phyloP scores from a whole-genome alignment of 2,797 vertebrate genomes.

The Echiichthys vipera region DNA sequence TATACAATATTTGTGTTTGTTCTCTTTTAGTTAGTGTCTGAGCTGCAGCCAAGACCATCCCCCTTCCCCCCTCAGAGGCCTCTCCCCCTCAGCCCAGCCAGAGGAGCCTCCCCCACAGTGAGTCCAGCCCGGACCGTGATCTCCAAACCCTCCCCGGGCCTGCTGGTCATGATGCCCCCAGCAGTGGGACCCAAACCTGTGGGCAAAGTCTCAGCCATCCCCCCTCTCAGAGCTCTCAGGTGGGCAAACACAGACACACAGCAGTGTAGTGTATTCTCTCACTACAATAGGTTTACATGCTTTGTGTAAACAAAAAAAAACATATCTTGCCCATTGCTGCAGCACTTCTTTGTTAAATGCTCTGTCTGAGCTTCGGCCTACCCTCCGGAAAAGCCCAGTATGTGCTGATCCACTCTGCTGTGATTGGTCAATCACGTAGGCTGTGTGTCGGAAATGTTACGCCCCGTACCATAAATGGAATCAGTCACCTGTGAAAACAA shows the following conservation, averaged over 20 bases:
- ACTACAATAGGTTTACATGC: too few relatives aligned
- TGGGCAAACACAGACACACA: slow-evolving; percentile 63
- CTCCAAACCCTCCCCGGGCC: slow-evolving; percentile 74
- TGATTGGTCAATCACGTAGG: too few relatives aligned
- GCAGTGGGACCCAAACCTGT: slow-evolving; percentile 73
- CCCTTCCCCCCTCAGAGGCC: slow-evolving; percentile 86
- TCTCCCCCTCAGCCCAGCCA: slow-evolving; percentile 87
- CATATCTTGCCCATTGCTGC: too few relatives aligned
- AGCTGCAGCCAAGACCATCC: slow-evolving; percentile 71
- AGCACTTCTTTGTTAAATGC: too few relatives aligned
- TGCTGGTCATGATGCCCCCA: slow-evolving; percentile 90
- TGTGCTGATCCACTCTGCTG: too few relatives aligned
- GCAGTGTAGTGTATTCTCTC: background rate
- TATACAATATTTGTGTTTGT: slow-evolving; percentile 4
- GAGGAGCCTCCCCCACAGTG: slow-evolving; percentile 74
- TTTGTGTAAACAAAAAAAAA: too few relatives aligned
- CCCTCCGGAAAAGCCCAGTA: too few relatives aligned
- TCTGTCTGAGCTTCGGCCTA: too few relatives aligned
- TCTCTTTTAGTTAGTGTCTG: slow-evolving; percentile 65
- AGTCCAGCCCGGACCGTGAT: slow-evolving; percentile 35
- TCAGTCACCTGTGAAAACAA: too few relatives aligned
- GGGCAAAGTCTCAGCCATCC: slow-evolving; percentile 71
- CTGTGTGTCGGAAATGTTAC: too few relatives aligned
- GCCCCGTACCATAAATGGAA: too few relatives aligned
- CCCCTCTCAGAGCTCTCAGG: slow-evolving; percentile 82